Base-by-base conservation (phyloP, 2,797 vertebrate genomes). In the Alosa sapidissima region DNA sequence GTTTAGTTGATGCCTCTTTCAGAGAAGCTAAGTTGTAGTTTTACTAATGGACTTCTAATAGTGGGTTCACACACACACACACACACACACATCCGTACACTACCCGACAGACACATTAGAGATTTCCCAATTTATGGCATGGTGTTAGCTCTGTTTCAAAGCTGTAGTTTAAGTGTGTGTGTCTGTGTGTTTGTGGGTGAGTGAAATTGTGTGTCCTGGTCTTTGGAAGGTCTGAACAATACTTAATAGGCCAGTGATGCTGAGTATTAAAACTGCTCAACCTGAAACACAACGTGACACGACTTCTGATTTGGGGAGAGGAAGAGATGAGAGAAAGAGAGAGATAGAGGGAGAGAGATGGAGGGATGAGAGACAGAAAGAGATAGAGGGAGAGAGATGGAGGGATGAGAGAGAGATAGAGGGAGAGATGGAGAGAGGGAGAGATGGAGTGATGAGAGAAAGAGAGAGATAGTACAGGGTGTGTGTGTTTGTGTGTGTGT, bases 181-280 rank as follows among this genome's bases (percentile, higher is more conserved):
- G 36, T 75, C 4, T 47, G 72, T 47, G 14, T 45, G 92, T 92
- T 60, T 13, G 86, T 84, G 82, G 78, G 87, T 83, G 88, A 89
- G 89, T 92, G 91, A 52, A 13, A 72, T 36, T 28, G n/a, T 68
- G 62, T 45, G 28, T 91, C 90, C 86, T 90, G 87, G 82, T 81
- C 83, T 41, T 68, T 36, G 10, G 9, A 75, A 41, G 36, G 90
- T 93, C 90, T 89, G 93, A 94, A 93, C 92, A 93, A 92, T 94
- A 93, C 91, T 93, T 94, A 95, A 95, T 94, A 93, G 92, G 89
- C 88, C 91, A 93, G 92, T 92, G 92, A 94, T 94, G 94, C 94
- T 94, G 91, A 94, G 91, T 93, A 94, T 94, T 94, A 94, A 95
- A 95, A 88, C 91, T 91, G 91, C 86, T 92, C 87, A 91, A 94